Conservation (phyloP, 2,797 vertebrate species). For the Enteromius argenteus region DNA sequence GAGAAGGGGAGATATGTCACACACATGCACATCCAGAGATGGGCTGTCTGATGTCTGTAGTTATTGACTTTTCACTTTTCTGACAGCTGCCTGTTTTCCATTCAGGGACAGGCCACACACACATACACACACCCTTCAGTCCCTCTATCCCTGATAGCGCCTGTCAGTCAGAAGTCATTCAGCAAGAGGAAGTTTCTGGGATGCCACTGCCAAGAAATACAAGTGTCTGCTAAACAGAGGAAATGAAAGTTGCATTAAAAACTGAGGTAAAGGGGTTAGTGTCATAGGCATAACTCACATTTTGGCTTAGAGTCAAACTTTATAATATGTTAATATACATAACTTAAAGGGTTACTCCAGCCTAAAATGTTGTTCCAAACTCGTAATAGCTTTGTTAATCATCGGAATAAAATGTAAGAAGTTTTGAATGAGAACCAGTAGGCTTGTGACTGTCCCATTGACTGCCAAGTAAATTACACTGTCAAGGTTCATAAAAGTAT, state of each 20-base stretch:
- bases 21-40: slow-evolving; percentile 45
- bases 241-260: background rate
- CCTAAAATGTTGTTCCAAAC: no score
- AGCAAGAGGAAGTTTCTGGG: slow-evolving; percentile 15
- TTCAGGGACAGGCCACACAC: slow-evolving; percentile 24
- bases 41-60: slow-evolving; percentile 46
- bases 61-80: slow-evolving; percentile 51
- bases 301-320: background rate
- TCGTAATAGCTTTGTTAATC: no score
- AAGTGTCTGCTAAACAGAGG: slow-evolving; percentile 12
- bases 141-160: background rate
- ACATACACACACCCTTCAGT: slow-evolving; percentile 3
- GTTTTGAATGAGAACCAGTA: no score
- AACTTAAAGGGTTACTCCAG: no score
- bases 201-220: background rate
- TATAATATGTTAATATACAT: background rate
- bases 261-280: background rate
- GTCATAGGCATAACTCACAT: background rate
- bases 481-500: no score
- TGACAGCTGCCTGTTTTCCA: slow-evolving; percentile 32
- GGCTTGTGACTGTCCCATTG: no score
- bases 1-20: slow-evolving; percentile 43
- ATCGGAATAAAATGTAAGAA: no score
- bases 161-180: slow-evolving; percentile 21
- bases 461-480: no score